Evolutionary conservation across 2,797 vertebrate species (phyloP), one percentile per base, ranked within the genome.

Genomic region (Gymnothorax reevesii): DNA sequence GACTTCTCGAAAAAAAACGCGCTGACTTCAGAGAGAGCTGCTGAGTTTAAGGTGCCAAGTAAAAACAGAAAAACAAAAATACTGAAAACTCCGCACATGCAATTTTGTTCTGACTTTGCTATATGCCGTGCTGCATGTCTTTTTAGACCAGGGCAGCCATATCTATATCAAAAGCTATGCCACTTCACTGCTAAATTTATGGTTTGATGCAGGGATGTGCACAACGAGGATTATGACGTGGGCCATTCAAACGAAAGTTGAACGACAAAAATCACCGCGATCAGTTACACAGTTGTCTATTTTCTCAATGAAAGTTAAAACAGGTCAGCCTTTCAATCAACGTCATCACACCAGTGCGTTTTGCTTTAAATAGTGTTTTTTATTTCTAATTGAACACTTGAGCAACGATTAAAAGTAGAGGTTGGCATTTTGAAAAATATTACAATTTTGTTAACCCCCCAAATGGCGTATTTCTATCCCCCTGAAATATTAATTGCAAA

Each of bases 401-500:
- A 69, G 64, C 64, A 8, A 69, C 22, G 7, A 69, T 25, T 10
- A n/a, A n/a, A 69, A 25, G 10, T 7, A 13, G 22, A 69, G 22
- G 22, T 69, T 69, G n/a, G 7, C 7, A n/a, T 25, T 69, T 25
- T 69, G n/a, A 25, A 62, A 15, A 62, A n/a, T 22, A 69, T 20
- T 20, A 7, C 22, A n/a, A n/a, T n/a, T n/a, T 69, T 69, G 64
- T n/a, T 25, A 22, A 25, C 9, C 22, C 22, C 25, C 7, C 64
- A 10, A n/a, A 25, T 69, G 64, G 9, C 64, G 25, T 69, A 80
- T 22, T 49, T 62, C 54, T 82, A 57, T 82, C 86, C 85, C 87
- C 88, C 57, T 66, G 84, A 89, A 88, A 93, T 87, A 89, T 84
- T 91, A 55, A 87, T 83, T 75, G 87, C 89, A 87, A 64, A 88